These are phyloP conservation scores for Drosophila infuscata DNA, from an alignment of 2,888 invertebrate species.

Conservation along the genomic window DNA sequence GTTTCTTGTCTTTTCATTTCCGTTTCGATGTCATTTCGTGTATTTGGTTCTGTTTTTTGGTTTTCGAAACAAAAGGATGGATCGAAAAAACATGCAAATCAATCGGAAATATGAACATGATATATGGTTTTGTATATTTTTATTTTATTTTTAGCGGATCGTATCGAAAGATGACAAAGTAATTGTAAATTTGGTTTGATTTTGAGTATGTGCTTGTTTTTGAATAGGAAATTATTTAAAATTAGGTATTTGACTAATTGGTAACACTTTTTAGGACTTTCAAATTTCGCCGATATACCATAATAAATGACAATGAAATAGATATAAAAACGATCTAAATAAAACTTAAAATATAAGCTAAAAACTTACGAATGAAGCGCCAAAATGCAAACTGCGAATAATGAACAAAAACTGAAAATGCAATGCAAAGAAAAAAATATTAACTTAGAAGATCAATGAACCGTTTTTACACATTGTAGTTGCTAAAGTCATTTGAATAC, in stretches of 20 bases:
- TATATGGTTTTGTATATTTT: conserved; percentile 4
- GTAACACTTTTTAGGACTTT: conserved; percentile 19
- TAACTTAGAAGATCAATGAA: conserved; percentile 20
- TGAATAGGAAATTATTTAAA: conserved; percentile 14
- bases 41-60: conserved; percentile 59
- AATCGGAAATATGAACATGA: conserved; percentile 17
- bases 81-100: conserved; percentile 1
- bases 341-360: conserved; percentile 50
- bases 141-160: conserved; percentile 11
- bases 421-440: conserved; percentile 11
- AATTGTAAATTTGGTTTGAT: conserved; percentile 6
- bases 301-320: conserved; percentile 42
- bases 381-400: conserved; percentile 60
- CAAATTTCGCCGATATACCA: conserved; percentile 36
- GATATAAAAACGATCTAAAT: conserved; percentile 39
- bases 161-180: conserved; percentile 2
- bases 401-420: conserved; percentile 42
- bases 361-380: conserved; percentile 62
- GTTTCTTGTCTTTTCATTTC: conserved; percentile 35
- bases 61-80: conserved; percentile 21
- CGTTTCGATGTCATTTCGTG: conserved; percentile 72
- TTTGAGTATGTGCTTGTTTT: conserved; percentile 17
- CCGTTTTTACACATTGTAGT: conserved; percentile 37
- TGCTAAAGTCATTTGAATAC: conserved; percentile 55
- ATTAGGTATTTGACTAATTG: conserved; percentile 1